A percentile compares a stretch with the other conserved stretches of the same genome.
These are phyloP conservation scores for Scartelaos histophorus DNA, from an alignment of 2,113 vertebrate genomes.

Conservation along the genomic window DNA sequence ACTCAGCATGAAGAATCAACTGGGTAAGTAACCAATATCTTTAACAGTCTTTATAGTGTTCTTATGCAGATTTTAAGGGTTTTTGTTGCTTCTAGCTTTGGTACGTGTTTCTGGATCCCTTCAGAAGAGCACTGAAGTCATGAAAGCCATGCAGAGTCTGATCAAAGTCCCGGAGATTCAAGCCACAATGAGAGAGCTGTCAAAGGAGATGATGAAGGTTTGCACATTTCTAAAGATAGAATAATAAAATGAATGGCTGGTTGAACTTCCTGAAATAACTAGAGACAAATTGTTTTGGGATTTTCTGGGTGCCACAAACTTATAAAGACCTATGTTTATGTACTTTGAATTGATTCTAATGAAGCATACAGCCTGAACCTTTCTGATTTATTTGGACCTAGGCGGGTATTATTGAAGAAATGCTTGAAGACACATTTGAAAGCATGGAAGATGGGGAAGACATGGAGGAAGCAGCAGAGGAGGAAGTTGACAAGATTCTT, in stretches of 20 bases:
- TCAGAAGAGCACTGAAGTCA: constrained; percentile 97
- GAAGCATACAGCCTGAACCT: neutral
- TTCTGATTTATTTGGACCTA: constrained; percentile 40
- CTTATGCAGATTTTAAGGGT: neutral
- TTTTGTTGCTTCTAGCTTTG: constrained; percentile 76
- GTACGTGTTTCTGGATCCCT: constrained; percentile 89
- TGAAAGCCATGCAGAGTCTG: constrained; percentile 97
- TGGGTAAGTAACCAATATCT: constrained; percentile 82
- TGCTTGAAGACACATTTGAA: constrained; percentile 96
- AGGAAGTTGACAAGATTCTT: constrained; percentile 94
- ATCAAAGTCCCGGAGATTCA: constrained; percentile 97
- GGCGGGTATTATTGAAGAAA: constrained; percentile 99
- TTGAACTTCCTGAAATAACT: neutral
- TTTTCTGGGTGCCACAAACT: neutral
- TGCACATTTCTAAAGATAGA: constrained; percentile 26
- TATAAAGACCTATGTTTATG: neutral
- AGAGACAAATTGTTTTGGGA: neutral
- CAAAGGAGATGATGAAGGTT: constrained; percentile 99
- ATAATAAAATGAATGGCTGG: neutral
- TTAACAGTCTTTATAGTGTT: neutral
- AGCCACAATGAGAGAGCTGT: constrained; percentile 94
- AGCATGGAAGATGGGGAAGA: constrained; percentile 96
- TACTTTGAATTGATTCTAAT: neutral
- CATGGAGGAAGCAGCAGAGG: constrained; percentile 95
- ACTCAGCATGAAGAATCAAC: constrained; percentile 98